Conservation (phyloP, 2,113 vertebrate genomes). For the Patagioenas fasciata region DNA sequence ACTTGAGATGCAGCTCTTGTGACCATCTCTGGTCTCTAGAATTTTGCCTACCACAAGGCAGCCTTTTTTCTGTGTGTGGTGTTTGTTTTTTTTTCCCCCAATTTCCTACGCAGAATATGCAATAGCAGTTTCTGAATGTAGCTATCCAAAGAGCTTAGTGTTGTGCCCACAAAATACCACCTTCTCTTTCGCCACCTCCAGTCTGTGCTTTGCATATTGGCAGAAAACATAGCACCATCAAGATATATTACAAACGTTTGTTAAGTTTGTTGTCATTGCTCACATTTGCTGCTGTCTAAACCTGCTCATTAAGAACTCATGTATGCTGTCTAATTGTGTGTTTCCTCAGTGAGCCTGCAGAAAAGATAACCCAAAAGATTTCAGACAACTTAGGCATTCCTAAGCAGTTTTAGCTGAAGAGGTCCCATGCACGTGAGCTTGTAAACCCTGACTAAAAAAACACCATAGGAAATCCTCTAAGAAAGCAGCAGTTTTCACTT, state of each 20-base stretch:
- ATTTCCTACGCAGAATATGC: not conserved
- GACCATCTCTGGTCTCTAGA: not conserved
- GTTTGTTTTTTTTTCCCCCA: not conserved
- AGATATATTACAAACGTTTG: not conserved
- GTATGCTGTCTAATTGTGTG: rapidly evolving
- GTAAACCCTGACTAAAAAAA: not conserved
- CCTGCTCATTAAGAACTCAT: not conserved
- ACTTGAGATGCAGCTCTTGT: not conserved
- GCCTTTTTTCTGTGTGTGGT: no score
- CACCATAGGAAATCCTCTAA: not conserved
- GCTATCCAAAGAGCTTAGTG: not conserved
- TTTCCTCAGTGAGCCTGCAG: not conserved
- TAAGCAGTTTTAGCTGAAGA: not conserved
- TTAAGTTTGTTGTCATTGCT: not conserved
- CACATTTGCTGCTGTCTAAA: not conserved
- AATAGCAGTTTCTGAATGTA: not conserved
- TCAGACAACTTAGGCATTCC: not conserved
- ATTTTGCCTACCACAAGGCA: not conserved
- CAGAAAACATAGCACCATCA: not conserved
- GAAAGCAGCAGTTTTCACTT: not conserved
- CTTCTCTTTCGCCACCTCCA: not conserved
- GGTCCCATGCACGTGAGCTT: not conserved
- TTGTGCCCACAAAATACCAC: not conserved
- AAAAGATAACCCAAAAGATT: not conserved
- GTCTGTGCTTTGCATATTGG: not conserved